Conservation (phyloP, 23 tunicate species). For the Styela clava region DNA sequence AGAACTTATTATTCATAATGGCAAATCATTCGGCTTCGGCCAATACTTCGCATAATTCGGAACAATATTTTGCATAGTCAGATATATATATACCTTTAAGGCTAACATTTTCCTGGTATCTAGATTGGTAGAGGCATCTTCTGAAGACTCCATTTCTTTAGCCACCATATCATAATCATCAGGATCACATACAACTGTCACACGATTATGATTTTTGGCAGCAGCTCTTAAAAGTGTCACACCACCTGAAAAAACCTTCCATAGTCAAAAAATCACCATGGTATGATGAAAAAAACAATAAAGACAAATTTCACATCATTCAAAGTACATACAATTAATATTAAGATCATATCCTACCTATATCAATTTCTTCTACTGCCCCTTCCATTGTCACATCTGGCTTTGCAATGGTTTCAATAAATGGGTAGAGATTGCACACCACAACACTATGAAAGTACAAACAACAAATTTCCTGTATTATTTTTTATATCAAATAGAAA, state of each 20-base stretch:
- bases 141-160: conserved; percentile 55
- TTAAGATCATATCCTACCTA: too few species aligned
- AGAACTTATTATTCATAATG: too few species aligned
- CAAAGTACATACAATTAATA: too few species aligned
- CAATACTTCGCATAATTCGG: too few species aligned
- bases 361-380: conserved; percentile 91
- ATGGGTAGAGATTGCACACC: conserved; percentile 83
- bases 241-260: conserved; percentile 44
- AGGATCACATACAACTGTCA: conserved; percentile 87
- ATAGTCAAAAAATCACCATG: neutral
- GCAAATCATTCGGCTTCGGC: too few species aligned
- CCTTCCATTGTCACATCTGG: conserved; percentile 39
- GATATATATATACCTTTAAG: conserved; percentile 64
- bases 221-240: conserved; percentile 89
- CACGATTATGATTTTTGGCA: conserved; percentile 84
- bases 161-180: conserved; percentile 78
- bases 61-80: too few species aligned
- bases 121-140: conserved; percentile 18
- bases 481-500: neutral
- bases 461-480: neutral
- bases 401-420: conserved; percentile 53
- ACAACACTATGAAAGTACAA: conserved; percentile 48
- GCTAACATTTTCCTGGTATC: conserved; percentile 70
- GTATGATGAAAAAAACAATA: neutral
- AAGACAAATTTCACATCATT: too few species aligned